Base-by-base conservation (phyloP, 2,888 invertebrate genomes). In the Eretmocerus hayati region DNA sequence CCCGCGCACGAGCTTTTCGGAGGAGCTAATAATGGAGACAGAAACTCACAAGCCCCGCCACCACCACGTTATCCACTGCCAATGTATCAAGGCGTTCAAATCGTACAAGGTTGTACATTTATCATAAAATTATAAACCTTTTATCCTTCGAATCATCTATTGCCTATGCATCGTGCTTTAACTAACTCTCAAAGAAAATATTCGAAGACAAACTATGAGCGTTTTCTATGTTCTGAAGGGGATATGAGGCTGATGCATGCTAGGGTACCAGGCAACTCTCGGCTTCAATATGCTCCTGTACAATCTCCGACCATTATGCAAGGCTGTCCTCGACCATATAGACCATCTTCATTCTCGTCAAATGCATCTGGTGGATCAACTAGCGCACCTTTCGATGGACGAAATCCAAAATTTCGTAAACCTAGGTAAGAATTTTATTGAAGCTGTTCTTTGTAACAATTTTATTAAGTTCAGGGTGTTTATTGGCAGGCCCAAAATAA, bases 31-130 rank as follows among this genome's bases (percentile, higher is more conserved):
- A 62, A 59, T 50, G 66, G 64, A 45, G 70, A 69, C 54, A 64
- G 68, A 64, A 68, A 54, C 61, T 62, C 62, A 60, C 70, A 69
- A 61, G 16, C n/a, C n/a, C n/a, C n/a, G n/a, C 53, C 62, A 47
- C 69, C 66, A 57, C 59, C 67, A 56, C 68, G 66, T 58, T 71
- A 69, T 58, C 67, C 70, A 67, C 64, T 70, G 66, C 69, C 70
- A 67, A 66, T 71, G 65, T 70, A 69, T 61, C 69, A 69, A 59
- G 69, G 66, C 64, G 65, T 69, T 56, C 68, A 69, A 59, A 67
- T 69, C 53, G 63, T 71, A 46, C 69, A 69, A 65, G 69, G 70
- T 70, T 19, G 5, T 11, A 8, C 8, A 37, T 8, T 35, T 15
- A 13, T 37, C 37, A 15, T 18, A 35, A 15, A n/a, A n/a, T n/a